Evolutionary conservation across 2,113 vertebrate genomes (phyloP), one percentile per base, ranked within the genome.

Genomic region (Pogonocichla stellata): DNA sequence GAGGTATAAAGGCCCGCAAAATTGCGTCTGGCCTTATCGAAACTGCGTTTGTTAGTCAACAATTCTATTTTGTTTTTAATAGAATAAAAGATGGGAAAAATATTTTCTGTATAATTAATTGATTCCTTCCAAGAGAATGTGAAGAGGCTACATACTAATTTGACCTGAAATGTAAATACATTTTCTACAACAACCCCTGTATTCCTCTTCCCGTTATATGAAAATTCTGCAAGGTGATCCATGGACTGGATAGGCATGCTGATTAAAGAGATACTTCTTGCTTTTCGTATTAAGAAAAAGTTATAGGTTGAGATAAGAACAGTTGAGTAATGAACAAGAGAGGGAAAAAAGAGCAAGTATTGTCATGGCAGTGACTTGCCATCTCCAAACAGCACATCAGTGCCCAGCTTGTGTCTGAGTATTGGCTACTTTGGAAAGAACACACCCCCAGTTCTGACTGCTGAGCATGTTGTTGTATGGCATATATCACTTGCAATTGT

Each of bases 131-230:
- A 64, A 58, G 67, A 38, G 61, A 58, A 69, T 40, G 3, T 43
- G 40, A 88, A 64, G 16, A 66, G 19, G 20, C 22, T 88, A 29
- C 19, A 31, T 47, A 61, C 25, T 45, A 22, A 51, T 45, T 77
- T 77, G 47, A n/a, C 29, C 7, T 57, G 26, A 66, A 81, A 45
- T 33, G 12, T 58, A 51, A 83, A 56, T 45, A 40, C 10, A 26
- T 23, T 33, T 51, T 65, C 19, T 57, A 9, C 3, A 18, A 2
- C 5, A 28, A 10, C 5, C 1, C 3, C 4, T 19, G n/a, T 19
- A 29, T 74, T 81, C 6, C 6, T 57, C 24, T 51, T 65, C 16
- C 4, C 24, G 19, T n/a, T 45, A 4, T 38, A 60, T 67, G 69
- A 51, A 86, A 74, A 58, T 12, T 66, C 43, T 80, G 25, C 60